phyloP scores from a whole-genome alignment of 2,888 invertebrate genomes.

The Epiblema foenella region DNA sequence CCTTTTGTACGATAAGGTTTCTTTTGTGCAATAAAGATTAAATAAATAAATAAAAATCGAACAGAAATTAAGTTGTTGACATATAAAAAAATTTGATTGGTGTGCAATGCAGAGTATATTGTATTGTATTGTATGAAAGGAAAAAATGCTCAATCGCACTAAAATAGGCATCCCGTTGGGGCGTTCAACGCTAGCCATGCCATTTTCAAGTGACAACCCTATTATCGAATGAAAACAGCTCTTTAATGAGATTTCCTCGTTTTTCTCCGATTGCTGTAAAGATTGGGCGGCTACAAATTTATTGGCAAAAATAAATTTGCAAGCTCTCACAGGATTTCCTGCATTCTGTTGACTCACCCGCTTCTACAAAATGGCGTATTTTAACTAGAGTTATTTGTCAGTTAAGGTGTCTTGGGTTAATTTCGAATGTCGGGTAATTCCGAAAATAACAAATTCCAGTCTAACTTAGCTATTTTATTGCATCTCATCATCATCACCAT shows the following conservation, averaged over 20 bases:
- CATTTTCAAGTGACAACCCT: constrained; percentile 33
- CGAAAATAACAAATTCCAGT: no score
- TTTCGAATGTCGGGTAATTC: no score
- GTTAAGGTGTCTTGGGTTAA: no score
- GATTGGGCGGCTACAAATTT: constrained; percentile 39
- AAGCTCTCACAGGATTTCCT: constrained; percentile 25
- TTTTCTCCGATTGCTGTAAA: constrained; percentile 38
- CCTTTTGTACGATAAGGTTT: no score
- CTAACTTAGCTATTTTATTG: no score
- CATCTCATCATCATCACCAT: no score
- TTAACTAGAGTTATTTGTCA: not conserved
- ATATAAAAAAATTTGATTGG: no score
- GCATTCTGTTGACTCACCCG: not conserved
- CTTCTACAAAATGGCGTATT: not conserved
- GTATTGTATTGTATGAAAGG: no score
- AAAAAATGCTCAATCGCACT: not conserved
- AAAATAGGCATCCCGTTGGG: not conserved
- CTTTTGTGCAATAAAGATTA: no score
- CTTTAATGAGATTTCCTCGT: constrained; percentile 44
- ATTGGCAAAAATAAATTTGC: constrained; percentile 39
- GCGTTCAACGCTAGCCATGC: not conserved
- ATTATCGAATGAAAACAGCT: constrained; percentile 35
- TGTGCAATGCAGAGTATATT: no score
- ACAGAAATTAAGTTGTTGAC: no score
- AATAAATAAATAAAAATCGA: no score